Evolutionary conservation across 2,113 vertebrate genomes (phyloP), one percentile per base, ranked within the genome.

Genomic region (Rousettus leschenaultii): DNA sequence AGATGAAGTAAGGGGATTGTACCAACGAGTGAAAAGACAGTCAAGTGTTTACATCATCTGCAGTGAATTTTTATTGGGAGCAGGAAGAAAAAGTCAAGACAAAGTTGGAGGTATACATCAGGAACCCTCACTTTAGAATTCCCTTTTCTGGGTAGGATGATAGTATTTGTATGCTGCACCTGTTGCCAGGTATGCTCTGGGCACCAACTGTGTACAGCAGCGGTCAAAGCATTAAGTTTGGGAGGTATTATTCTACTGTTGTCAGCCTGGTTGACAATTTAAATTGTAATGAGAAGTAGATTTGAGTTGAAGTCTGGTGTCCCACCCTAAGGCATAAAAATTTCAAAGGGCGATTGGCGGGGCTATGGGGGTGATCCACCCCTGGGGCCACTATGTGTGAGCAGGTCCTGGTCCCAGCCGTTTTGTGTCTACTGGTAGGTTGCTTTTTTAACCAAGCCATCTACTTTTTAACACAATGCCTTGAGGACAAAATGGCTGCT

Each of bases 31-130:
- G 11, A 38, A 66, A 26, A 55, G 85, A 66, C 5, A 53, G 61
- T 75, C 53, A 35, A 18, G n/a, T 61, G 33, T 87, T 86, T 38
- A 24, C 70, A 35, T 84, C 59, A 40, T 61, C 65, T n/a, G 33
- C n/a, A 65, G 18, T 79, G 91, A 71, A 16, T n/a, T 90, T 94
- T 57, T 82, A 15, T 79, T 82, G 88, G 53, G 73, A 19, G 48
- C 30, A 66, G 35, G 61, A 65, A 61, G 26, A 24, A 59, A 80
- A 48, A 65, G 30, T 71, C 40, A 75, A 35, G 48, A 51, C 8
- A 82, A 85, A 73, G 75, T 14, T 59, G 45, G 26, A 14, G 5
- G 84, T 24, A 30, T 75, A 4, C 73, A 45, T 22, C 1, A 35
- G 59, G 59, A 43, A 61, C 18, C 68, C 8, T 74, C 35, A 40